These are phyloP conservation scores for Gallinago paraguaiae DNA, from an alignment of 2,113 vertebrate genomes.

Conservation along the genomic window DNA sequence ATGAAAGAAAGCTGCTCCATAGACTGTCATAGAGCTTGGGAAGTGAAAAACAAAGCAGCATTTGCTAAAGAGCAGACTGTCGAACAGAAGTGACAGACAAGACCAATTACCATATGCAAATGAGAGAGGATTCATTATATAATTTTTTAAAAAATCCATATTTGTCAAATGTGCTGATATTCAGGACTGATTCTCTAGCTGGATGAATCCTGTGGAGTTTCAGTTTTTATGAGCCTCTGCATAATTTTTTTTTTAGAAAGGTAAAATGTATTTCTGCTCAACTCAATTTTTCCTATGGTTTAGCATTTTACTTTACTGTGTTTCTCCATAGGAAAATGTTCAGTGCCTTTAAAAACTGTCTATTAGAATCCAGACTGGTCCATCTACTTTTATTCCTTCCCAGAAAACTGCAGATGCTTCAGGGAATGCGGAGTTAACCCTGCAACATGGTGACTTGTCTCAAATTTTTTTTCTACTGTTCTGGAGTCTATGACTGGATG, in stretches of 20 bases:
- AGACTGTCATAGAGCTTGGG: background rate
- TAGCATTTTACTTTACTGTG: background rate
- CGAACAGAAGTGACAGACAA: constrained; percentile 35
- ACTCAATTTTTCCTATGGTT: background rate
- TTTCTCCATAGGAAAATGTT: background rate
- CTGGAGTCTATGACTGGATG: background rate
- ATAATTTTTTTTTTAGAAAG: background rate
- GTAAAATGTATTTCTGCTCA: background rate
- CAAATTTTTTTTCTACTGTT: background rate
- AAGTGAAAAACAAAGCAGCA: constrained; percentile 8
- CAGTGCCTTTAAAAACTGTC: background rate
- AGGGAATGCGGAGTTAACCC: background rate
- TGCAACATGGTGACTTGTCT: background rate
- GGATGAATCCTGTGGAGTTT: background rate
- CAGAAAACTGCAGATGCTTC: background rate
- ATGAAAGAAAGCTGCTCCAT: background rate
- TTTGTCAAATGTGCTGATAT: constrained; percentile 26
- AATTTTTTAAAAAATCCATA: background rate
- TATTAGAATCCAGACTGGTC: background rate
- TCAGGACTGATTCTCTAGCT: background rate
- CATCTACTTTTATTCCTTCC: background rate
- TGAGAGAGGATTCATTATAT: background rate
- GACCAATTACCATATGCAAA: constrained; percentile 52
- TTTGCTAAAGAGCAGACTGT: constrained; percentile 51
- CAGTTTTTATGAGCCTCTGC: background rate